Evolutionary conservation across 1,140 invertebrate genomes (phyloP), one percentile per base, ranked within the genome.

Genomic region (Psix sp.): DNA sequence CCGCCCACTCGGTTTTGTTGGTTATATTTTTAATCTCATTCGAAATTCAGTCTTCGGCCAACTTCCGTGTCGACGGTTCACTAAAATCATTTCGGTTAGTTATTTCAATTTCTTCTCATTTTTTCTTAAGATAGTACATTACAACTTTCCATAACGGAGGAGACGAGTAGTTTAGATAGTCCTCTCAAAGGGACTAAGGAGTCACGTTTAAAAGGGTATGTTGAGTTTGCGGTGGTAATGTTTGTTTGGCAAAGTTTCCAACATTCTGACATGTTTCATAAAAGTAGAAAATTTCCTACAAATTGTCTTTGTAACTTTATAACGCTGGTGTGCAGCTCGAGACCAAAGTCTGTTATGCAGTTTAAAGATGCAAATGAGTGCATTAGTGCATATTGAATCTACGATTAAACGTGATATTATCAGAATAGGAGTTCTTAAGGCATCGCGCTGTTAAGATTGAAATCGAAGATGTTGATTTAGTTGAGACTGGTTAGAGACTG

Each of bases 101-200:
- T 13, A 16, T 62, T 13, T 51, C 16, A 26, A 42, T 51, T 9
- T 16, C 16, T 15, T 14, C 39, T 48, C 31, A 9, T 26, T 9
- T 36, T 42, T 49, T 57, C 24, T 14, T 1, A 13, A 35, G 29
- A 45, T 33, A 48, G 43, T 9, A 10, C 7, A 45, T 31, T n/a
- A n/a, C n/a, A n/a, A n/a, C 29, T 15, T 31, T 49, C n/a, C 78
- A 81, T 78, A 74, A 82, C 80, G 80, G 80, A 78, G 78, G 56
- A 63, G 36, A 38, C 38, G 18, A 43, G 36, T 43, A 36, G 56
- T 13, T 13, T n/a, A n/a, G 21, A 74, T 17, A 63, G 15, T 76
- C 77, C 71, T 80, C 76, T 26, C 24, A 60, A 4, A 73, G 71
- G 78, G 78, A 18, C 74, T 18, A 54, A 60, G 20, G 56, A 67